Percentiles rank a stretch among this genome's conserved stretches.
Evolutionary conservation across 2,113 vertebrate genomes (phyloP).

Genomic region (Scomber japonicus): DNA sequence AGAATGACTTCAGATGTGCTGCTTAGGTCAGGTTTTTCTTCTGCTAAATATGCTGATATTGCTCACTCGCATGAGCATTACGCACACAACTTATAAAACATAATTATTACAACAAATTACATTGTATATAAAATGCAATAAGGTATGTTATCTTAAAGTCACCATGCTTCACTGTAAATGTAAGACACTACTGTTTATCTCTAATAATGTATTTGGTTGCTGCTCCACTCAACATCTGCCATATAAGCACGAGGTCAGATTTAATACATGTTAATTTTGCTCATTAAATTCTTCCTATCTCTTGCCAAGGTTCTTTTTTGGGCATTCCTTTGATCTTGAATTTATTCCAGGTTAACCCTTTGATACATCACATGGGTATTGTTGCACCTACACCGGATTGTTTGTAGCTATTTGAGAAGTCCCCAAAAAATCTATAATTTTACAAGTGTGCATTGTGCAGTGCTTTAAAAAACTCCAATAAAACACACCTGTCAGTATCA

Average conservation of each 20-base stretch:
- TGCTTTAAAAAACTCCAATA: background rate
- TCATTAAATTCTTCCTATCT: constrained; percentile 85
- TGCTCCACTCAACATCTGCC: constrained; percentile 81
- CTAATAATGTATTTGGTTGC: constrained; percentile 50
- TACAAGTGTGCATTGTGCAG: background rate
- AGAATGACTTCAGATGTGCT: constrained; percentile 68
- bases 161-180: constrained; percentile 12
- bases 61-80: background rate
- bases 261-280: constrained; percentile 88
- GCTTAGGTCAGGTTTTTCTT: constrained; percentile 10
- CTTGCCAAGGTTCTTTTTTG: constrained; percentile 80
- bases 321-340: constrained; percentile 84
- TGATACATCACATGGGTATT: constrained; percentile 67
- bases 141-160: background rate
- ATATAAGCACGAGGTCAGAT: constrained; percentile 82
- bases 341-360: constrained; percentile 84
- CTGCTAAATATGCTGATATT: constrained; percentile 18
- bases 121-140: background rate
- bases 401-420: constrained; percentile 1
- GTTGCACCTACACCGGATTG: constrained; percentile 26
- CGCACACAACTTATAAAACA: background rate
- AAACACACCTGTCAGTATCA: background rate
- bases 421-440: background rate
- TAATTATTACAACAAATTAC: background rate
- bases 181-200: constrained; percentile 45